Evolutionary conservation across 2,888 invertebrate species (phyloP).

Genomic region (Neoascia interrupta): DNA sequence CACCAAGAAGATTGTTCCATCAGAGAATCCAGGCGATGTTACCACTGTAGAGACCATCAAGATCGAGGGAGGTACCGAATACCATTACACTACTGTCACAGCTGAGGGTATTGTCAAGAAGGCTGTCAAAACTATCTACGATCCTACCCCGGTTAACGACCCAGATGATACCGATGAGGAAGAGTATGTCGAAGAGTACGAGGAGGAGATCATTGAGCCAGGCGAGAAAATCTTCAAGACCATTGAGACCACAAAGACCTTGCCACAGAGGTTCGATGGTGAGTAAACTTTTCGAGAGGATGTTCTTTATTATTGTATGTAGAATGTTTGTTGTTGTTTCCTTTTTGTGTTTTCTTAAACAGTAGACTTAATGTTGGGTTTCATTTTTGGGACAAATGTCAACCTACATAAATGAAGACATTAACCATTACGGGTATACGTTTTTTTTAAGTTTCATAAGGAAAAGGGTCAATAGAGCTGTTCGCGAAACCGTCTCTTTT

Average conservation of each 20-base stretch:
- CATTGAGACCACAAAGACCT: constrained; percentile 76
- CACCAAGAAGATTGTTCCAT: constrained; percentile 78
- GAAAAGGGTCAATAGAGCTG: no score
- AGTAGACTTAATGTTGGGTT: neutral
- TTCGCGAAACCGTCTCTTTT: no score
- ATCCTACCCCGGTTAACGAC: constrained; percentile 76
- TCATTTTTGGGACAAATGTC: neutral
- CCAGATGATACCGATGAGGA: constrained; percentile 77
- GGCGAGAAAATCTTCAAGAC: constrained; percentile 78
- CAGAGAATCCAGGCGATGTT: constrained; percentile 79
- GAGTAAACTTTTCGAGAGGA: no score
- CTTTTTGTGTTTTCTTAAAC: neutral
- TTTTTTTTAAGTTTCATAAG: no score
- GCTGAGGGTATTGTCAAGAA: constrained; percentile 79
- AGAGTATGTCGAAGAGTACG: constrained; percentile 79
- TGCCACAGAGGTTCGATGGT: constrained; percentile 78
- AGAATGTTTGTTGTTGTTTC: neutral
- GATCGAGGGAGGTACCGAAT: constrained; percentile 79
- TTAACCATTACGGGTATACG: no score
- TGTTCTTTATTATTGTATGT: constrained; percentile 9
- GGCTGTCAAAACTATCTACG: constrained; percentile 78
- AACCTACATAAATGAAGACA: no score
- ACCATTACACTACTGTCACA: constrained; percentile 78
- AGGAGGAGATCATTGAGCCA: constrained; percentile 79
- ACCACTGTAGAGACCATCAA: constrained; percentile 79